A percentile compares a stretch with the other conserved stretches of the same genome.
These are phyloP conservation scores for Drosophila nigricruria DNA, from an alignment of 2,888 invertebrate genomes.

Conservation along the genomic window DNA sequence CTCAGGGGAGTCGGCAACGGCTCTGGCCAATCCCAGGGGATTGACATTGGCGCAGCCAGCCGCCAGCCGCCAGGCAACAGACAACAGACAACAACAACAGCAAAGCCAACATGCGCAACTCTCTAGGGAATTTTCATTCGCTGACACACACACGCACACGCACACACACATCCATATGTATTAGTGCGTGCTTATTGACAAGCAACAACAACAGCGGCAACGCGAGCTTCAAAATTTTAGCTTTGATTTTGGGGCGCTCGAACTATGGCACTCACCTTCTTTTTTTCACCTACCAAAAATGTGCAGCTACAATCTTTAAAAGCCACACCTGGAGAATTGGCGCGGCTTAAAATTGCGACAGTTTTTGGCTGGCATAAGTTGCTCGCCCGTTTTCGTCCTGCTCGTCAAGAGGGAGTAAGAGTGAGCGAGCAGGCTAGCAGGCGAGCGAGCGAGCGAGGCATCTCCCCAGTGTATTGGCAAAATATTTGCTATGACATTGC, in stretches of 20 bases:
- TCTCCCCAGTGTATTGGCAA: slow-evolving; percentile 76
- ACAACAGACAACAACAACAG: slow-evolving; percentile 22
- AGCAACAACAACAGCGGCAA: slow-evolving; percentile 26
- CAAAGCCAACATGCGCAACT: slow-evolving; percentile 77
- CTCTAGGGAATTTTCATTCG: slow-evolving; percentile 79
- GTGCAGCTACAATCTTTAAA: slow-evolving; percentile 57
- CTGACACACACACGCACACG: slow-evolving; percentile 66
- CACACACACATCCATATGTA: slow-evolving; percentile 36
- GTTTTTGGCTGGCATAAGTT: slow-evolving; percentile 59
- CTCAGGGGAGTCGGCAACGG: slow-evolving; percentile 83
- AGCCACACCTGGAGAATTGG: slow-evolving; percentile 55
- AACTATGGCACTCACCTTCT: slow-evolving; percentile 39
- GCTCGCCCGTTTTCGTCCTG: slow-evolving; percentile 41
- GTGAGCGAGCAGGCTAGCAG: neutral
- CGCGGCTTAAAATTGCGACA: slow-evolving; percentile 71
- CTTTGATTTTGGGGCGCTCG: slow-evolving; percentile 44
- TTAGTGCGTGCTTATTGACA: slow-evolving; percentile 55
- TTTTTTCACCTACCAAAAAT: slow-evolving; percentile 51
- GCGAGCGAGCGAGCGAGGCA: slow-evolving; percentile 39
- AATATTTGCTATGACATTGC: slow-evolving; percentile 79
- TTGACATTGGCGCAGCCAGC: slow-evolving; percentile 59
- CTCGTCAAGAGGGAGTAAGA: slow-evolving; percentile 71
- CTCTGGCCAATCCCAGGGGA: slow-evolving; percentile 84
- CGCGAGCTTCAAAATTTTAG: slow-evolving; percentile 30
- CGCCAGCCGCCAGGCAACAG: slow-evolving; percentile 53